Evolutionary conservation across 2,888 invertebrate species (phyloP).

Genomic region (Netelia fuscicornis): DNA sequence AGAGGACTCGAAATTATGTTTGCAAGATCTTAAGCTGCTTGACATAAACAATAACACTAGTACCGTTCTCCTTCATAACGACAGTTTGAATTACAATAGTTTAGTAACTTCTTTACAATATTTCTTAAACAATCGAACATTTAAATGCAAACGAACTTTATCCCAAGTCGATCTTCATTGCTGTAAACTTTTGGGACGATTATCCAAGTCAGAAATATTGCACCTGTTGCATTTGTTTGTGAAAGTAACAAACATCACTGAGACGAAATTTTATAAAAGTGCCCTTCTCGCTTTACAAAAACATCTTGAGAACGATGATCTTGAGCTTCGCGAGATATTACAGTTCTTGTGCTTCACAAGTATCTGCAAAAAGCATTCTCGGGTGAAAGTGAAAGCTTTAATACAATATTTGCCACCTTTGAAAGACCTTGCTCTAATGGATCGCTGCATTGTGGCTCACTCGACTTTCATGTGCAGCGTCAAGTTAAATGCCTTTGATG

Average conservation of each 20-base stretch:
- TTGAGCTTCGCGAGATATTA: conserved; percentile 54
- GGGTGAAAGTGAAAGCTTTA: conserved; percentile 36
- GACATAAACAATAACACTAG: not conserved
- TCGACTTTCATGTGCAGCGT: conserved; percentile 65
- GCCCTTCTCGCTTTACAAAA: conserved; percentile 55
- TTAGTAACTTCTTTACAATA: not conserved
- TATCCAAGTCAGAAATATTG: conserved; percentile 63
- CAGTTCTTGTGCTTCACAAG: conserved; percentile 69
- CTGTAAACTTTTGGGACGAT: conserved; percentile 45
- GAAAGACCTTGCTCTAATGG: conserved; percentile 61
- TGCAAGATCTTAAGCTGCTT: not conserved
- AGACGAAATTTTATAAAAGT: conserved; percentile 57
- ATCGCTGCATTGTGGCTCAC: conserved; percentile 67
- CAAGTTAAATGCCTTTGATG: conserved; percentile 52
- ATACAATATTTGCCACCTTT: conserved; percentile 64
- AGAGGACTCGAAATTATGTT: not conserved
- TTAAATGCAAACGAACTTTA: not conserved
- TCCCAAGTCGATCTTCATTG: conserved; percentile 48
- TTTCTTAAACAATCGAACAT: no score
- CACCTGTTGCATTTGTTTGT: conserved; percentile 56
- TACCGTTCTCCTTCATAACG: not conserved
- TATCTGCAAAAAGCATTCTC: conserved; percentile 44
- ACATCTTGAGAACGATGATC: conserved; percentile 18
- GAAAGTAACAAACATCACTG: conserved; percentile 23
- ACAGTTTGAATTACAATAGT: not conserved